Percentiles rank a stretch among this genome's conserved stretches.
Evolutionary conservation across 2,113 vertebrate genomes (phyloP).

Genomic region (Heteronetta atricapilla): DNA sequence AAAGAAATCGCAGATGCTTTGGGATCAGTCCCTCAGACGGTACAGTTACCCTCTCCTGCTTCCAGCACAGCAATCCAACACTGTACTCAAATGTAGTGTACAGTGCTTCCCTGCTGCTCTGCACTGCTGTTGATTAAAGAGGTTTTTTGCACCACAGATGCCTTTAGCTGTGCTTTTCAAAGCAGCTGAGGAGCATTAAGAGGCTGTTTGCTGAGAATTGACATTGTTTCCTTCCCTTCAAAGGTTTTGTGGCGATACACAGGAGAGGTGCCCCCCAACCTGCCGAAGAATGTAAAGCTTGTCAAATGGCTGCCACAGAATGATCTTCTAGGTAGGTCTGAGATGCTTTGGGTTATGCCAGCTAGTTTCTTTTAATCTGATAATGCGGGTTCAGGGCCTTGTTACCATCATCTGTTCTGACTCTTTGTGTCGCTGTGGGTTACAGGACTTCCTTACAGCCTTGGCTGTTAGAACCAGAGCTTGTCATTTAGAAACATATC

Average conservation of each 20-base stretch:
- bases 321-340: slow-evolving; percentile 88
- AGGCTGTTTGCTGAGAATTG: not conserved
- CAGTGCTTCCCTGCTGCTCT: too few relatives aligned
- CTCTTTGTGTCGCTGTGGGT: not conserved
- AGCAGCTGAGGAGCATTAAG: not conserved
- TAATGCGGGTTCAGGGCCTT: not conserved
- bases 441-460: not conserved
- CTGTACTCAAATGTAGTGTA: not conserved
- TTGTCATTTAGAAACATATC: rapidly evolving
- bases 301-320: slow-evolving; percentile 96
- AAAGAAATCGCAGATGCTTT: slow-evolving; percentile 85
- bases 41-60: slow-evolving; percentile 38
- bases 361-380: not conserved
- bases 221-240: not conserved
- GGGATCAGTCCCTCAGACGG: slow-evolving; percentile 89
- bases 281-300: slow-evolving; percentile 86
- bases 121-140: rapidly evolving
- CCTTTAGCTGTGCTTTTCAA: not conserved
- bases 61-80: not conserved
- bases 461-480: not conserved
- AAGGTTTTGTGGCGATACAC: slow-evolving; percentile 93
- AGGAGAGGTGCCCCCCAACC: slow-evolving; percentile 73
- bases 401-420: not conserved
- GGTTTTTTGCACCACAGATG: not conserved
- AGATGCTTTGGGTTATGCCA: not conserved